These are phyloP conservation scores for Nerophis ophidion DNA, from an alignment of 2,113 vertebrate genomes.

Conservation along the genomic window DNA sequence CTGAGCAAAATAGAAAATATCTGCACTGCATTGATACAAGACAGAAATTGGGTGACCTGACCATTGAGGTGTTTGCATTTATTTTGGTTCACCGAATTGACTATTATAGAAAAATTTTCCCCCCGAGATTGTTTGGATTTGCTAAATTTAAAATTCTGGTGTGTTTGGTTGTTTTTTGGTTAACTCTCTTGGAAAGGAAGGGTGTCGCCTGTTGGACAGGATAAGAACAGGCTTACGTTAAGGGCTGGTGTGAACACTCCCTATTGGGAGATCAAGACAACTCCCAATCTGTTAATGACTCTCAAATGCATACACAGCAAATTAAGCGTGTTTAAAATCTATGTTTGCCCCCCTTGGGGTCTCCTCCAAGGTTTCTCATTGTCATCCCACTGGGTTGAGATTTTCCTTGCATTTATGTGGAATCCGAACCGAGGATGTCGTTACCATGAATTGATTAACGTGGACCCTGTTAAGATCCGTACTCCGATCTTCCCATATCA, in stretches of 20 bases:
- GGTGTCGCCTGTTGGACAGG: conserved; percentile 42
- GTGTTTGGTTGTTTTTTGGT: conserved; percentile 11
- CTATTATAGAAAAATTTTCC: not conserved
- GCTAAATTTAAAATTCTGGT: conserved; percentile 7
- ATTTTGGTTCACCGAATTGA: not conserved
- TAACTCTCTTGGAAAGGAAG: conserved; percentile 16
- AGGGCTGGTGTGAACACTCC: conserved; percentile 34
- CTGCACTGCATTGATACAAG: not conserved
- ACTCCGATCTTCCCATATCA: too few relatives aligned
- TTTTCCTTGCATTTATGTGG: too few relatives aligned
- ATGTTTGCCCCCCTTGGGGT: too few relatives aligned
- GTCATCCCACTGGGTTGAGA: too few relatives aligned
- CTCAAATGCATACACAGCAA: too few relatives aligned
- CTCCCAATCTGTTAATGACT: conserved; percentile 2
- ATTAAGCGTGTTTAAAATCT: too few relatives aligned
- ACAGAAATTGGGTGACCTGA: not conserved
- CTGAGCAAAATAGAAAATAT: not conserved
- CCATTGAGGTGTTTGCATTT: not conserved
- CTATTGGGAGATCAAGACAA: conserved; percentile 42
- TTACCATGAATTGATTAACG: too few relatives aligned
- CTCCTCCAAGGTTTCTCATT: too few relatives aligned
- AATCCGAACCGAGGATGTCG: too few relatives aligned
- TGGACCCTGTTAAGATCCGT: too few relatives aligned
- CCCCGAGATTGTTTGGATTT: not conserved
- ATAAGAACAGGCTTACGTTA: conserved; percentile 5